Conservation (phyloP, 1,140 invertebrate genomes). For the Epicauta chinensis region DNA sequence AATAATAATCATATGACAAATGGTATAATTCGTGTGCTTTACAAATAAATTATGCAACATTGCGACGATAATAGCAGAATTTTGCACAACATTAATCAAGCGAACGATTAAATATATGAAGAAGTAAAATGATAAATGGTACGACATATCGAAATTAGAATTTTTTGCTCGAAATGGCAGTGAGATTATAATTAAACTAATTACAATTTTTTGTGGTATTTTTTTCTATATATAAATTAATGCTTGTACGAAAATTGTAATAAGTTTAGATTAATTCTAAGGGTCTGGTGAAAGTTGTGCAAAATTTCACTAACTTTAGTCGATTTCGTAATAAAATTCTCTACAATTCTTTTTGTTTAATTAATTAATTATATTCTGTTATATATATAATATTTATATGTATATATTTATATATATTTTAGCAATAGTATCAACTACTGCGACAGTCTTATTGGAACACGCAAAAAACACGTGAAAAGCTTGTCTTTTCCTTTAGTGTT, state of each 20-base stretch:
- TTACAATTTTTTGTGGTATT: constrained; percentile 1
- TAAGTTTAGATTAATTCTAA: background rate
- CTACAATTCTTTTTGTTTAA: constrained; percentile 34
- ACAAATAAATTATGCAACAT: constrained; percentile 26
- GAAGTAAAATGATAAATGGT: background rate
- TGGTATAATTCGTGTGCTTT: constrained; percentile 14
- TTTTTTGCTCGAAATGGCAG: constrained; percentile 11
- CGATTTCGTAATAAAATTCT: constrained; percentile 27
- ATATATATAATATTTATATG: background rate
- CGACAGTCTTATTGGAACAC: constrained; percentile 38
- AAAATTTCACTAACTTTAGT: constrained; percentile 4
- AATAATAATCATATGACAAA: background rate
- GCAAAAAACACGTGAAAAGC: constrained; percentile 29
- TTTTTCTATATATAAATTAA: background rate
- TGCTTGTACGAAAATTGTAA: background rate
- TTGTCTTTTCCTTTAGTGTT: constrained; percentile 19
- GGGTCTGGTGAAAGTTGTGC: background rate
- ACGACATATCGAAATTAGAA: background rate
- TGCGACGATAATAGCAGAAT: constrained; percentile 12
- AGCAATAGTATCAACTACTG: constrained; percentile 21
- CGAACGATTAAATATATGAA: background rate
- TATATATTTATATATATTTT: background rate
- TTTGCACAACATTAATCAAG: background rate
- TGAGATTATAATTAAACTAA: constrained; percentile 8
- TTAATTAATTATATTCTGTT: too few species aligned